Base-by-base conservation (phyloP, 2,797 vertebrate genomes). In the Parambassis ranga region DNA sequence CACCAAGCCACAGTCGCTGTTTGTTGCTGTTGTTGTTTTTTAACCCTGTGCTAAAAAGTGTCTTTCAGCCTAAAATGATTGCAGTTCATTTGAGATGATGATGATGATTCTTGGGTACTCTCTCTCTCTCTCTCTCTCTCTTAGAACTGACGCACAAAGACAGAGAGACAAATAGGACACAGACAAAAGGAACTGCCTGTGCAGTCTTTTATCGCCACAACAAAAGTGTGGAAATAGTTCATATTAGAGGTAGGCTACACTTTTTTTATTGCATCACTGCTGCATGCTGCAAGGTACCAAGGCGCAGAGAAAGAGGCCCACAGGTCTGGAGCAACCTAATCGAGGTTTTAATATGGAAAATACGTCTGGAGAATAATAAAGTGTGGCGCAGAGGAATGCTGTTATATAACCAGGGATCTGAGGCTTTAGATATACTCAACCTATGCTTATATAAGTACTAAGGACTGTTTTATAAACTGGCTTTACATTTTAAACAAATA, bases 261-360 rank as follows among this genome's bases (percentile, higher is more conserved):
- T 26, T 46, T 22, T 50, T 52, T 58, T 43, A 42, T 49, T 38
- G 13, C 14, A 24, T 55, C 18, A 47, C 19, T 19, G 11, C 30
- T 5, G 28, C 19, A 24, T 41, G 51, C 18, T 52, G 56, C 65
- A 18, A 66, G 31, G 33, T 70, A 63, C 61, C 32, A 52, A 62
- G 41, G 38, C 42, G 70, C n/a, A 14, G n/a, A 48, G 23, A 57
- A 20, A 37, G 8, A 50, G 27, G 26, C n/a, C 51, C 50, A 19
- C 65, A 50, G 30, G 20, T 33, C 48, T 51, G 18, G 8, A 65
- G 56, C 7, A 24, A 27, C 38, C 18, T 6, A 38, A 41, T 66
- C 24, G 71, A 67, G 22, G 13, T 55, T 73, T 79, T 62, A 66
- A 59, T 70, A 41, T 55, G 69, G 67, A 71, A 68, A 77, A 73